Evolutionary conservation across 2,888 invertebrate species (phyloP).

Genomic region (Catonia carolina): DNA sequence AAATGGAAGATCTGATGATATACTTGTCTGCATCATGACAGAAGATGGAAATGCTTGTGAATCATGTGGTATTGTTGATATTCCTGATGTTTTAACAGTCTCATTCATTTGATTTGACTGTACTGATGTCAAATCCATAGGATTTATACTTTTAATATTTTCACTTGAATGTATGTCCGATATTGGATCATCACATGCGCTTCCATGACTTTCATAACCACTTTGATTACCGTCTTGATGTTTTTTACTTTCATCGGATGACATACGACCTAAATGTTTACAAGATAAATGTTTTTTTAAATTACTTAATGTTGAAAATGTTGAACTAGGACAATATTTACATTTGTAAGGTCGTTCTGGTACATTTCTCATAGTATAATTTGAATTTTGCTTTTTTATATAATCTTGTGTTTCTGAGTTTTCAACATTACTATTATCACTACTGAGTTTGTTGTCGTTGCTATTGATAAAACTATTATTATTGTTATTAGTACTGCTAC

Average conservation of each 20-base stretch:
- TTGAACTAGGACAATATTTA: conserved; percentile 72
- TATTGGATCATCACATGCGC: conserved; percentile 24
- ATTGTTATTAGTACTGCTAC: neutral
- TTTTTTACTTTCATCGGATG: conserved; percentile 24
- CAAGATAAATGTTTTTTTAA: conserved; percentile 69
- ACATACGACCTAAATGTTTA: conserved; percentile 51
- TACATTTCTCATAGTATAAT: conserved; percentile 54
- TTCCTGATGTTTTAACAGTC: no score
- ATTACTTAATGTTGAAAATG: conserved; percentile 72
- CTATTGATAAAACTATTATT: no score
- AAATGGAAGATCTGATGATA: conserved; percentile 62
- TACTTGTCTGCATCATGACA: no score
- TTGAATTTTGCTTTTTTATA: no score
- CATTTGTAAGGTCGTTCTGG: conserved; percentile 75
- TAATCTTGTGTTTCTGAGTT: no score
- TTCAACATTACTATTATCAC: no score
- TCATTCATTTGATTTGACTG: no score
- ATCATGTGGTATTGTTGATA: no score
- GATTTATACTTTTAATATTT: neutral
- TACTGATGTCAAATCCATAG: no score
- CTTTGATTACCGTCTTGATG: conserved; percentile 15
- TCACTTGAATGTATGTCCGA: conserved; percentile 15
- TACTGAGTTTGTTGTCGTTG: no score
- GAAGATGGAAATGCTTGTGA: no score
- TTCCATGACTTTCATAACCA: conserved; percentile 30